phyloP scores from a whole-genome alignment of 2,888 invertebrate genomes.

The Chrysolina haemoptera region DNA sequence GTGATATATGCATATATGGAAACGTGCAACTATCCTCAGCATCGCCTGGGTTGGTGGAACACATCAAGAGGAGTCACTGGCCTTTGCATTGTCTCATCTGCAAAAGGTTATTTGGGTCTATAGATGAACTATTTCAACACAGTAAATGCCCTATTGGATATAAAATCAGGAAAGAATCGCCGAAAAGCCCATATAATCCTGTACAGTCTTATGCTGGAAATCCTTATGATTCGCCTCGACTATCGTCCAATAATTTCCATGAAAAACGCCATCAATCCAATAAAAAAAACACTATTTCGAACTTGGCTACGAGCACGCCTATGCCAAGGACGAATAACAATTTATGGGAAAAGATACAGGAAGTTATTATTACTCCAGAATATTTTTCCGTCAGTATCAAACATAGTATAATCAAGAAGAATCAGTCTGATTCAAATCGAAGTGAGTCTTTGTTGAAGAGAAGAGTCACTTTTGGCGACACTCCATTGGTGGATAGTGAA shows the following conservation, averaged over 20 bases:
- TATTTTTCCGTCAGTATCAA: slow-evolving; percentile 47
- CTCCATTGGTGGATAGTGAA: slow-evolving; percentile 45
- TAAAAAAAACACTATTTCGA: slow-evolving; percentile 41
- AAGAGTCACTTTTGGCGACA: slow-evolving; percentile 62
- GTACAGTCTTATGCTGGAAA: slow-evolving; percentile 25
- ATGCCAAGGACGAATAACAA: slow-evolving; percentile 55
- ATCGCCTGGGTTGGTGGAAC: slow-evolving; percentile 53
- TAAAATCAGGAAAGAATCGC: slow-evolving; percentile 42
- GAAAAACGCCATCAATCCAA: slow-evolving; percentile 29
- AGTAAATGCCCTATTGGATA: slow-evolving; percentile 52
- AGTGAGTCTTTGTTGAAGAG: slow-evolving; percentile 51
- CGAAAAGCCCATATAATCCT: slow-evolving; percentile 50
- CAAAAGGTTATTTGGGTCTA: slow-evolving; percentile 55
- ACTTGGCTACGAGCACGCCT: slow-evolving; percentile 61
- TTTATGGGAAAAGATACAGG: slow-evolving; percentile 51
- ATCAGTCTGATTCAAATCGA: slow-evolving; percentile 31
- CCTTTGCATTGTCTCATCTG: slow-evolving; percentile 63
- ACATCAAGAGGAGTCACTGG: slow-evolving; percentile 60
- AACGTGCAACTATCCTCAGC: slow-evolving; percentile 47
- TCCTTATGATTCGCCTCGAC: slow-evolving; percentile 52
- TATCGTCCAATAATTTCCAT: slow-evolving; percentile 23
- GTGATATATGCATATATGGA: slow-evolving; percentile 63
- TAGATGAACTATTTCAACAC: slow-evolving; percentile 57
- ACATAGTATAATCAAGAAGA: slow-evolving; percentile 41
- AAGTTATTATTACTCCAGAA: slow-evolving; percentile 56